phyloP scores from a whole-genome alignment of 1,140 invertebrate genomes.

The Macrocentrus cingulum region DNA sequence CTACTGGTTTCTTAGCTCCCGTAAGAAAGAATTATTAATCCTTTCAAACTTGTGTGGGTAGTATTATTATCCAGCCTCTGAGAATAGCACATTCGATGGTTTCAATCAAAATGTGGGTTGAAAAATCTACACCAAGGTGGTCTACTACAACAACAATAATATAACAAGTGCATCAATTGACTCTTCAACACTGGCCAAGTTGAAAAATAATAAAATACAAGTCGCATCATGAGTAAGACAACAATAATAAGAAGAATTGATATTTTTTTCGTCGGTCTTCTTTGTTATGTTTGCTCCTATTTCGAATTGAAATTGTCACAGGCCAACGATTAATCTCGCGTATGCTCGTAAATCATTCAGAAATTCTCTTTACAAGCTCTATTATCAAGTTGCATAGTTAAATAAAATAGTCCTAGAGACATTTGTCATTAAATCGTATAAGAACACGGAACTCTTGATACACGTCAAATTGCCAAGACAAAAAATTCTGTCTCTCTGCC shows the following conservation, averaged over 20 bases:
- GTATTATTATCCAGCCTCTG: background rate
- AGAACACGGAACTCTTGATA: too few species aligned
- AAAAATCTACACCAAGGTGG: background rate
- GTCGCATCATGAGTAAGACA: background rate
- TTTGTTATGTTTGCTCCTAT: background rate
- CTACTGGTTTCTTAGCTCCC: background rate
- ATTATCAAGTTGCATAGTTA: background rate
- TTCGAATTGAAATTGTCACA: constrained; percentile 4
- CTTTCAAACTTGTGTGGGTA: background rate
- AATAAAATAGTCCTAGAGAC: too few species aligned
- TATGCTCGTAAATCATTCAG: background rate
- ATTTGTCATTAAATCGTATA: too few species aligned
- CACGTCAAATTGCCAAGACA: too few species aligned
- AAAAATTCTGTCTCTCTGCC: too few species aligned
- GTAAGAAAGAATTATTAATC: background rate
- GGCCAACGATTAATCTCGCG: background rate
- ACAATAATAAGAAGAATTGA: background rate
- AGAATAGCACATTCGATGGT: too few species aligned
- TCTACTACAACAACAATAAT: background rate
- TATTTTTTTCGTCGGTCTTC: background rate
- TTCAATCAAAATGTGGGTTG: constrained; percentile 3
- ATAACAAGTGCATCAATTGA: background rate
- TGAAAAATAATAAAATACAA: background rate
- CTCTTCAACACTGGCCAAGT: background rate
- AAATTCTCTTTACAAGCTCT: background rate